These are phyloP conservation scores for Caenorhabditis brenneri DNA, from an alignment of 1,140 invertebrate genomes.

Conservation along the genomic window DNA sequence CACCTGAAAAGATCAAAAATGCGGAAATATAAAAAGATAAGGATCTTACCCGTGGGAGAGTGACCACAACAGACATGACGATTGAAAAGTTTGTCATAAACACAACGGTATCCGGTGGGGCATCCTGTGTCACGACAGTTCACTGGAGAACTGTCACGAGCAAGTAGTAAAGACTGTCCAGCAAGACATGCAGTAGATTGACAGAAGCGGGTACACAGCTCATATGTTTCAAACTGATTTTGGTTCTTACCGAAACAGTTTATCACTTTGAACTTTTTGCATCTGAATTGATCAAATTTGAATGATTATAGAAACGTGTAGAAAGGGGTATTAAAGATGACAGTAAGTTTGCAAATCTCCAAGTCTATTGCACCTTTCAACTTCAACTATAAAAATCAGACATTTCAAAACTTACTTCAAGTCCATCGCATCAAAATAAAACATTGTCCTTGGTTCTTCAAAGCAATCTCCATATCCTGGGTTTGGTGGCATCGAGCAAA, in stretches of 20 bases:
- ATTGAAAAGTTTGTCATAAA: slow-evolving; percentile 36
- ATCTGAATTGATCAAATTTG: not conserved
- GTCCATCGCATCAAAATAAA: slow-evolving; percentile 26
- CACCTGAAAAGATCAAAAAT: slow-evolving; percentile 7
- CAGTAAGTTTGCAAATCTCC: too few species aligned
- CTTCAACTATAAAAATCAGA: too few species aligned
- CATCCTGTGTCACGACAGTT: not conserved
- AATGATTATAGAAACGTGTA: not conserved
- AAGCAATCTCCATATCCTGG: slow-evolving; percentile 43
- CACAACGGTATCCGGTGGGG: slow-evolving; percentile 24
- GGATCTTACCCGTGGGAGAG: not conserved
- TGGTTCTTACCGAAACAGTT: slow-evolving; percentile 23
- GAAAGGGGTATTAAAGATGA: too few species aligned
- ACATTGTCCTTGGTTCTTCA: slow-evolving; percentile 21
- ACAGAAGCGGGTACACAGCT: slow-evolving; percentile 31
- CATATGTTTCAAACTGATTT: slow-evolving; percentile 31
- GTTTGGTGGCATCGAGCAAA: slow-evolving; percentile 40
- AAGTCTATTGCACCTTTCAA: too few species aligned
- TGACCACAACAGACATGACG: slow-evolving; percentile 46
- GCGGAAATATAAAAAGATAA: not conserved
- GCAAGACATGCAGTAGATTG: slow-evolving; percentile 31
- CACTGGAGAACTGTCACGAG: slow-evolving; percentile 24
- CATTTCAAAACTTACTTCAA: slow-evolving; percentile 17
- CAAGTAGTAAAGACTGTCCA: slow-evolving; percentile 9
- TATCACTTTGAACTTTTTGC: slow-evolving; percentile 39